A percentile compares a stretch with the other conserved stretches of the same genome.
Conservation (phyloP, 2,888 invertebrate species). For the Itoplectis maculator region DNA sequence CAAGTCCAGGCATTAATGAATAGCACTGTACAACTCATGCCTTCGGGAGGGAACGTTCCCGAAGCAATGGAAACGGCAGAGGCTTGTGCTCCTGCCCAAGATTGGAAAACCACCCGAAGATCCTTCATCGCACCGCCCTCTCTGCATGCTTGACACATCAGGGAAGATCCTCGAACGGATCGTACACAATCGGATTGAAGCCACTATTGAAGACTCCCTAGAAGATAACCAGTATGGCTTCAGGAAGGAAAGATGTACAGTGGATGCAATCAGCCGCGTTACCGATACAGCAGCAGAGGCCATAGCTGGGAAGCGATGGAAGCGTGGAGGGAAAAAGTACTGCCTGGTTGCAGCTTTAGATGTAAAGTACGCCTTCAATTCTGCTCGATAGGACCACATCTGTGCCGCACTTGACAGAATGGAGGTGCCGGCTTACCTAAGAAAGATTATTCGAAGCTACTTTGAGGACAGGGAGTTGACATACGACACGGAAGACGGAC, state of each 20-base stretch:
- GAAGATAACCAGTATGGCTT: constrained; percentile 9
- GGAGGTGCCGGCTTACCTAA: constrained; percentile 9
- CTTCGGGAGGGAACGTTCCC: neutral
- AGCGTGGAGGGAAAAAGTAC: constrained; percentile 7
- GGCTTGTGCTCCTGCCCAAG: neutral
- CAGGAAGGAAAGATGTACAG: neutral
- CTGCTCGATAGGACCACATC: constrained; percentile 3
- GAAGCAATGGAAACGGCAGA: neutral
- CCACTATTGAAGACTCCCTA: neutral
- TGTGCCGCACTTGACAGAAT: neutral
- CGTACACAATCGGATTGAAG: neutral
- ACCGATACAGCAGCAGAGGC: neutral
- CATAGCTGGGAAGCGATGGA: neutral
- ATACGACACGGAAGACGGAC: neutral
- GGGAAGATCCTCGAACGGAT: neutral
- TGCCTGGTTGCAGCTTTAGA: neutral
- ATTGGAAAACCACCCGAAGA: neutral
- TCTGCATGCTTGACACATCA: neutral
- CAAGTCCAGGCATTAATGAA: too few relatives aligned
- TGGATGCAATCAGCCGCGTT: neutral
- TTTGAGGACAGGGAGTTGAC: neutral
- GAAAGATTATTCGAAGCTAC: neutral
- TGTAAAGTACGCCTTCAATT: neutral
- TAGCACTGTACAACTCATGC: too few relatives aligned
- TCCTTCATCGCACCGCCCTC: neutral